These are phyloP conservation scores for Epinotia nisella DNA, from an alignment of 2,888 invertebrate species.

Conservation along the genomic window DNA sequence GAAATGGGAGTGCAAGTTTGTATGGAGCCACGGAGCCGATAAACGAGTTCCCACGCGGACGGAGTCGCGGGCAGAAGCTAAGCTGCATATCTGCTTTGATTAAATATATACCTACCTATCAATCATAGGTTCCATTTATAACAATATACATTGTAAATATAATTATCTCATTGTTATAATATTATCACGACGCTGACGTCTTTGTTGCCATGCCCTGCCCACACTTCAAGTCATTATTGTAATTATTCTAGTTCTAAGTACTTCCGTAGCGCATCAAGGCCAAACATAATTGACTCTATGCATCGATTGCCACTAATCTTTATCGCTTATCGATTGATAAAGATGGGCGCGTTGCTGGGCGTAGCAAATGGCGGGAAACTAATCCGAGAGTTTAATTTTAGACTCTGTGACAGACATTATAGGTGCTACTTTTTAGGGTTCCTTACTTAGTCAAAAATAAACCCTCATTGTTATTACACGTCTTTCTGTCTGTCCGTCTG, in stretches of 20 bases:
- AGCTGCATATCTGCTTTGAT: not conserved
- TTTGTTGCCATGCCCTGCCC: constrained; percentile 25
- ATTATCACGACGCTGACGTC: not conserved
- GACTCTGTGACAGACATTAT: constrained; percentile 22
- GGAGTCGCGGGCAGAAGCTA: too few species aligned
- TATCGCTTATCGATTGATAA: constrained; percentile 41
- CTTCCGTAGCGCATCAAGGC: constrained; percentile 37
- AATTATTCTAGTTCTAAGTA: constrained; percentile 38
- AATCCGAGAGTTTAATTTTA: constrained; percentile 26
- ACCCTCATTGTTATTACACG: too few species aligned
- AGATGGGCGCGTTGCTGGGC: constrained; percentile 36
- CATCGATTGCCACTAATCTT: constrained; percentile 40
- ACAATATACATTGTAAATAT: not conserved
- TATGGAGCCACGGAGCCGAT: too few species aligned
- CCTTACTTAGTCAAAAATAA: too few species aligned
- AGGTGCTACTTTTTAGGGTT: not conserved
- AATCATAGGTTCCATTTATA: not conserved
- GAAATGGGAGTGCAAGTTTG: too few species aligned
- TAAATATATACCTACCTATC: too few species aligned
- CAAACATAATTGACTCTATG: constrained; percentile 41
- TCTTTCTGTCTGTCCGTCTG: too few species aligned
- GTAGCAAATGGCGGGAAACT: constrained; percentile 14
- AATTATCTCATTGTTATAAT: constrained; percentile 9
- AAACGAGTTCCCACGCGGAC: too few species aligned
- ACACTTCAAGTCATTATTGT: constrained; percentile 18